A percentile compares a stretch with the other conserved stretches of the same genome.
Evolutionary conservation across 2,797 vertebrate species (phyloP).

Genomic region (Spea hammondii): DNA sequence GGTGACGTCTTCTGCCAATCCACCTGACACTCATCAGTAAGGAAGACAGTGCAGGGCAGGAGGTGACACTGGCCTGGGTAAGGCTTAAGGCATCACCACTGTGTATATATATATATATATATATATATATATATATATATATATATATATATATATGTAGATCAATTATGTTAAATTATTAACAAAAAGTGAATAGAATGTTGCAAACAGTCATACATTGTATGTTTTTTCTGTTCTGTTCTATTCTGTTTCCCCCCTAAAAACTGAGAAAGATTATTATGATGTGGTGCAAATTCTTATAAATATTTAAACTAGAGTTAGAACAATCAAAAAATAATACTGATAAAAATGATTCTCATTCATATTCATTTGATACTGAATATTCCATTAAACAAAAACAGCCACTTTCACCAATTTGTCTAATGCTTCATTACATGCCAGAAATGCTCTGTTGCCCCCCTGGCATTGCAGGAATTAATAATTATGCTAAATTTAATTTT

Average conservation of each 20-base stretch:
- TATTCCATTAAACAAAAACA: constrained; percentile 51
- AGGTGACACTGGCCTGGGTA: too few relatives aligned
- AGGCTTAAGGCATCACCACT: neutral
- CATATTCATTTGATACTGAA: constrained; percentile 50
- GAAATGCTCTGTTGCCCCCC: constrained; percentile 43
- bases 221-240: too few relatives aligned
- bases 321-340: constrained; percentile 46
- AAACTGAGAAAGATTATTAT: neutral
- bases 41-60: too few relatives aligned
- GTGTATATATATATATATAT: too few relatives aligned
- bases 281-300: neutral
- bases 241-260: too few relatives aligned
- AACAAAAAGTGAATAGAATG: too few relatives aligned
- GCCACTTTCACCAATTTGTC: constrained; percentile 47
- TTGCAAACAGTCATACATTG: too few relatives aligned
- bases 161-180: too few relatives aligned
- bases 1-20: too few relatives aligned
- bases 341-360: constrained; percentile 42
- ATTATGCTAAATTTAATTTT: constrained; percentile 51
- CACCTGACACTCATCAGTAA: too few relatives aligned
- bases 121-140: too few relatives aligned
- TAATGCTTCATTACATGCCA: constrained; percentile 49
- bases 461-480: constrained; percentile 48
- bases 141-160: too few relatives aligned
- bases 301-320: constrained; percentile 31